A percentile compares a stretch with the other conserved stretches of the same genome.
Evolutionary conservation across 1,140 invertebrate genomes (phyloP).

Genomic region (Drosophila equinoxialis): DNA sequence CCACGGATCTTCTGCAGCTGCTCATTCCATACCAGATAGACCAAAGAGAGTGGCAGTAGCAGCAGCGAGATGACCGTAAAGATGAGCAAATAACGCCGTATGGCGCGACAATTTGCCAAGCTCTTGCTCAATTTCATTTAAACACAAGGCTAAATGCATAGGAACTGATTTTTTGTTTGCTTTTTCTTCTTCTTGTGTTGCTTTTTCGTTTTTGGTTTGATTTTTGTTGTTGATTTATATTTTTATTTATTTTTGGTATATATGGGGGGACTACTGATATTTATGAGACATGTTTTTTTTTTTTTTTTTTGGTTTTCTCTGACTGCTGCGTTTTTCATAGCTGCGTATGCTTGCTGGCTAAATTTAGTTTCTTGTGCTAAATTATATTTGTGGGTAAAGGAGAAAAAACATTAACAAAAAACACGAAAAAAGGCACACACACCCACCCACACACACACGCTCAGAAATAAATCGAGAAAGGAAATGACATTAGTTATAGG

Average conservation of each 20-base stretch:
- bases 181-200: constrained; percentile 31
- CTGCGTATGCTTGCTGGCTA: constrained; percentile 45
- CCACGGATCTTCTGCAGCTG: constrained; percentile 82
- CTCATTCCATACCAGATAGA: constrained; percentile 81
- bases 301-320: neutral
- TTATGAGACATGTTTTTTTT: constrained; percentile 30
- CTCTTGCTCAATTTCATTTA: constrained; percentile 82
- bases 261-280: constrained; percentile 39
- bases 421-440: neutral
- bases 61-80: constrained; percentile 78
- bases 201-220: constrained; percentile 22
- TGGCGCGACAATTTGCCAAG: constrained; percentile 78
- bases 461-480: constrained; percentile 12
- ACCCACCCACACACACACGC: neutral
- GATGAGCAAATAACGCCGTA: constrained; percentile 82
- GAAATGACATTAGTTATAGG: constrained; percentile 13
- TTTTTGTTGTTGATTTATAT: constrained; percentile 25
- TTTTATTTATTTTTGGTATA: constrained; percentile 26
- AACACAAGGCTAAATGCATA: constrained; percentile 66
- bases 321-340: constrained; percentile 59
- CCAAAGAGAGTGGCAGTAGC: constrained; percentile 72
- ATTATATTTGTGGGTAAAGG: constrained; percentile 35
- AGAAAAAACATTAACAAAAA: constrained; percentile 18
- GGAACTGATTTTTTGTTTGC: constrained; percentile 59
- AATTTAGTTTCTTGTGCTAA: constrained; percentile 66